A percentile compares a stretch with the other conserved stretches of the same genome.
Conservation (phyloP, 2,888 invertebrate species). For the Epistrophella euchroma region DNA sequence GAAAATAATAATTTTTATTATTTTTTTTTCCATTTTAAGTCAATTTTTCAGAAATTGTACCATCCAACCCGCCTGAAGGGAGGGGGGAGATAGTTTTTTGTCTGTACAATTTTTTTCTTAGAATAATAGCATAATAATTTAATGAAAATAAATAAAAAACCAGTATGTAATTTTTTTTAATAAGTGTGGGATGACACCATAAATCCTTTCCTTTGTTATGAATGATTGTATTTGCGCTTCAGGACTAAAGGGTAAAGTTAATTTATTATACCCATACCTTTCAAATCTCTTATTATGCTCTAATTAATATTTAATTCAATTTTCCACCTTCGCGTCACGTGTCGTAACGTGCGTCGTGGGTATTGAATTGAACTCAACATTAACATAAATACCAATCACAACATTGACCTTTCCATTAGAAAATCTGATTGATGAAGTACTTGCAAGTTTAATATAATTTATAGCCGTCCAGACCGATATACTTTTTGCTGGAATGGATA, state of each 20-base stretch:
- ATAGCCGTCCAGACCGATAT: background rate
- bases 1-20: too few relatives aligned
- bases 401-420: conserved; percentile 5
- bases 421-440: background rate
- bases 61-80: too few relatives aligned
- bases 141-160: too few relatives aligned
- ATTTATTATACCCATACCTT: background rate
- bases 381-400: conserved; percentile 14
- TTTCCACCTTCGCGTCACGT: background rate
- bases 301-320: conserved; percentile 33
- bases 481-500: background rate
- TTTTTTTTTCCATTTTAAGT: too few relatives aligned
- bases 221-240: background rate
- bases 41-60: too few relatives aligned
- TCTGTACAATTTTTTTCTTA: too few relatives aligned
- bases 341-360: background rate
- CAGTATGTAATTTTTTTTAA: too few relatives aligned
- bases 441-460: background rate
- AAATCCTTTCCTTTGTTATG: background rate
- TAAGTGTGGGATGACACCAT: background rate
- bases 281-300: conserved; percentile 1
- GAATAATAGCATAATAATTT: too few relatives aligned
- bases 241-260: background rate
- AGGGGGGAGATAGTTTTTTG: too few relatives aligned
- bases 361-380: conserved; percentile 7